Conservation (phyloP, 2,888 invertebrate species). For the Chironomus riparius region DNA sequence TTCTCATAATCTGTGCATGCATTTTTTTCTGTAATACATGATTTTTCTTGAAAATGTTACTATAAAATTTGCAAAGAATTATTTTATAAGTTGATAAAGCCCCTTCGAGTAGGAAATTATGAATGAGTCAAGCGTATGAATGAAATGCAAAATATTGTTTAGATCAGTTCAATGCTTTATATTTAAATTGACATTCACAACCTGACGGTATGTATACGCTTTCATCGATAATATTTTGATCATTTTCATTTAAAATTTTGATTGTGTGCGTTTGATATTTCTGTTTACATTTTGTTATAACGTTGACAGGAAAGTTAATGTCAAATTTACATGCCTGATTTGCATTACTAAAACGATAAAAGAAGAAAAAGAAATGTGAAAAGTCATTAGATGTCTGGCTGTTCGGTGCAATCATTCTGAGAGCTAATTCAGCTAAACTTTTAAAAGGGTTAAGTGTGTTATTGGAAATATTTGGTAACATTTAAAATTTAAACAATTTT, state of each 20-base stretch:
- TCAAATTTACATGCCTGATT: background rate
- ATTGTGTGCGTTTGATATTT: conserved; percentile 2
- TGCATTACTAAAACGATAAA: background rate
- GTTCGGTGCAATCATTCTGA: too few relatives aligned
- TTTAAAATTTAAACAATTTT: too few relatives aligned
- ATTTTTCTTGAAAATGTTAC: too few relatives aligned
- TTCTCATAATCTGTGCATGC: background rate
- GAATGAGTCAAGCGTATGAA: background rate
- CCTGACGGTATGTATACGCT: background rate
- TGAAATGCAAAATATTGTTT: background rate
- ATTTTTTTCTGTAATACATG: background rate
- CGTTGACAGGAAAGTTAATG: background rate
- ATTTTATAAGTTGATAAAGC: too few relatives aligned
- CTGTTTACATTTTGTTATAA: background rate
- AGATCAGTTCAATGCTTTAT: background rate
- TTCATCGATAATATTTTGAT: background rate
- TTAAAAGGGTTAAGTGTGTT: too few relatives aligned
- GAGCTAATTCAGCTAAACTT: too few relatives aligned
- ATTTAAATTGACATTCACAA: conserved; percentile 9
- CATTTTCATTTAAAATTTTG: background rate
- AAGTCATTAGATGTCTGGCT: too few relatives aligned
- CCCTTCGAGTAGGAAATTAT: too few relatives aligned
- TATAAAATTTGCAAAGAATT: background rate
- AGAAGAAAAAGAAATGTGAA: background rate
- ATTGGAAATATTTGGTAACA: too few relatives aligned